Percentiles rank a stretch among this genome's conserved stretches.
These are phyloP conservation scores for Synergus umbraculus DNA, from an alignment of 2,888 invertebrate species.

Conservation along the genomic window DNA sequence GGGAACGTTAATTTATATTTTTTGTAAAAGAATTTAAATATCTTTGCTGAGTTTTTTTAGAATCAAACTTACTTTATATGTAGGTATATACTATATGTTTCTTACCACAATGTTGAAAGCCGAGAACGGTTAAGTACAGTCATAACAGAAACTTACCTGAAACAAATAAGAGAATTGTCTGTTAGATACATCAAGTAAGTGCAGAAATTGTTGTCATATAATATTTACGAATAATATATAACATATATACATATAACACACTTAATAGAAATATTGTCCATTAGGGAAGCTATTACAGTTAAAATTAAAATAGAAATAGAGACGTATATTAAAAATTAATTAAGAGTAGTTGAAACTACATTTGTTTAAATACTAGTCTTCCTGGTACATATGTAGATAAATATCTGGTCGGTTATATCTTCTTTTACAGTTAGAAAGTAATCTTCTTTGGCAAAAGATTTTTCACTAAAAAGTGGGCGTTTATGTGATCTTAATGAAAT, in stretches of 20 bases:
- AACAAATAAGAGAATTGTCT: conserved; percentile 1
- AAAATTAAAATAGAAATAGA: background rate
- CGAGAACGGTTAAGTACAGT: background rate
- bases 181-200: background rate
- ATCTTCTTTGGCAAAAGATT: conserved; percentile 37
- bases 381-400: conserved; percentile 16
- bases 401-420: conserved; percentile 33
- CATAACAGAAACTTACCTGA: conserved; percentile 19
- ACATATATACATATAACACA: background rate
- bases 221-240: background rate
- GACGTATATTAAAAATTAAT: background rate
- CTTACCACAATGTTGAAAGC: conserved; percentile 3
- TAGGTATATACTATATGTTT: background rate
- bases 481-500: conserved; percentile 40
- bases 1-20: background rate
- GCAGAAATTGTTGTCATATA: background rate
- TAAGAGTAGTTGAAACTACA: background rate
- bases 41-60: background rate
- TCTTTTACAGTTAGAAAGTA: conserved; percentile 36
- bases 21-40: background rate
- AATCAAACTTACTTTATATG: conserved; percentile 1
- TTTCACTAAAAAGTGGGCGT: conserved; percentile 39
- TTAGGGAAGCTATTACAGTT: background rate
- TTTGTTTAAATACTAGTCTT: conserved; percentile 11
- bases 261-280: background rate